phyloP scores from a whole-genome alignment of 2,113 vertebrate species.

The Gymnorhina tibicen region DNA sequence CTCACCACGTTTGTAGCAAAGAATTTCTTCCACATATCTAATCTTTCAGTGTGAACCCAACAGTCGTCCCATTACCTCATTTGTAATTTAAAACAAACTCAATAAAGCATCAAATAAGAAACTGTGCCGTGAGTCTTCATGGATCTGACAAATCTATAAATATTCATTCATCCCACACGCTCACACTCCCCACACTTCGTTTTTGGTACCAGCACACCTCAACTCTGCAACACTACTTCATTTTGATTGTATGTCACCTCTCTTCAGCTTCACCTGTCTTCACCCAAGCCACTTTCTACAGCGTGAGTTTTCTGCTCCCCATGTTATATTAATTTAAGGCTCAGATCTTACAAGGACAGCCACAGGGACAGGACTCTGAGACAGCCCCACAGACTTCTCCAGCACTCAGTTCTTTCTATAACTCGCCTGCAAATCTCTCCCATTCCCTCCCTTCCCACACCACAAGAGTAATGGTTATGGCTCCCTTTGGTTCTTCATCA shows the following conservation, averaged over 20 bases:
- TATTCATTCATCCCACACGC: neutral
- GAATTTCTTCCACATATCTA: neutral
- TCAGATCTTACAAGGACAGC: neutral
- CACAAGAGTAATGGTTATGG: neutral
- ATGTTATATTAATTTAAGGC: neutral
- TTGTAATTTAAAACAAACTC: neutral
- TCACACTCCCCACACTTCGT: accelerated
- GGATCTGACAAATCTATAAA: neutral
- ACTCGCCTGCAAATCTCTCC: neutral
- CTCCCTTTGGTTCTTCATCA: neutral
- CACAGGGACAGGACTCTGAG: neutral
- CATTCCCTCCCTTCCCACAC: neutral
- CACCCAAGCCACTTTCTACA: neutral
- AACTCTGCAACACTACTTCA: neutral
- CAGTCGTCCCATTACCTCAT: neutral
- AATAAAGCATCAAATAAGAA: neutral
- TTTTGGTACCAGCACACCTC: neutral
- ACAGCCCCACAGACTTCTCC: neutral
- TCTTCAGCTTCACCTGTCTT: neutral
- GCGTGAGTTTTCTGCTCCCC: neutral
- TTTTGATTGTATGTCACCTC: neutral
- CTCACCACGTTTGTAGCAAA: neutral
- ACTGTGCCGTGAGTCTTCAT: accelerated
- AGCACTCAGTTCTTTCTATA: neutral
- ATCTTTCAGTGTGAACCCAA: neutral